Conservation (phyloP, 2,797 vertebrate species). For the Cacajao melanocephalus region DNA sequence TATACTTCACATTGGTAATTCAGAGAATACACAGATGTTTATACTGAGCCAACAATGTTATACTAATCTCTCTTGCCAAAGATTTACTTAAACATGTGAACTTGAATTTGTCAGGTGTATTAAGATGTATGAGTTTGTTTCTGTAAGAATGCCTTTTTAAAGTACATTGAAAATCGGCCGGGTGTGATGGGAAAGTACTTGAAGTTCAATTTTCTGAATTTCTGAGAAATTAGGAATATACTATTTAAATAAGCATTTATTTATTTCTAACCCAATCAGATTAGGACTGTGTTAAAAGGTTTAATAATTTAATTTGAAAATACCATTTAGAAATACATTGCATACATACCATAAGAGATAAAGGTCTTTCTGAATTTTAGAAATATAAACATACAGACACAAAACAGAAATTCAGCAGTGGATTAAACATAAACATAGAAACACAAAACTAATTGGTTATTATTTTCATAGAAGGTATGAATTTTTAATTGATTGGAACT, state of each 20-base stretch:
- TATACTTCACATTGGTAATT: not conserved
- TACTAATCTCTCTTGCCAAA: not conserved
- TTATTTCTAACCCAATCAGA: not conserved
- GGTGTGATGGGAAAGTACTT: not conserved
- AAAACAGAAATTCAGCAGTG: not conserved
- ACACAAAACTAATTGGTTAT: not conserved
- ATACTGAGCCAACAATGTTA: not conserved
- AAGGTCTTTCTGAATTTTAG: not conserved
- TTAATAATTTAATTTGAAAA: not conserved
- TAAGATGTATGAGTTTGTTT: not conserved
- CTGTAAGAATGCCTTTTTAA: not conserved
- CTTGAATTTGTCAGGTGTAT: not conserved
- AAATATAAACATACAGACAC: not conserved
- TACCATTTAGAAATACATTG: not conserved
- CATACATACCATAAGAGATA: not conserved
- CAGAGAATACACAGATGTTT: not conserved
- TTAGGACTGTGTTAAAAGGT: not conserved
- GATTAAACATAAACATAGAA: not conserved
- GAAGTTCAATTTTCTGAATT: not conserved
- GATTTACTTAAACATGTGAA: not conserved
- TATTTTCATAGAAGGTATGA: not conserved
- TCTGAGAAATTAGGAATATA: not conserved
- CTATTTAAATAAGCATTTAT: not conserved
- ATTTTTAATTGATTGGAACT: not conserved
- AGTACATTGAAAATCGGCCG: not conserved